Conservation (phyloP, 92 coral and sea anemone genomes). For the Parazoanthus atlanticus region DNA sequence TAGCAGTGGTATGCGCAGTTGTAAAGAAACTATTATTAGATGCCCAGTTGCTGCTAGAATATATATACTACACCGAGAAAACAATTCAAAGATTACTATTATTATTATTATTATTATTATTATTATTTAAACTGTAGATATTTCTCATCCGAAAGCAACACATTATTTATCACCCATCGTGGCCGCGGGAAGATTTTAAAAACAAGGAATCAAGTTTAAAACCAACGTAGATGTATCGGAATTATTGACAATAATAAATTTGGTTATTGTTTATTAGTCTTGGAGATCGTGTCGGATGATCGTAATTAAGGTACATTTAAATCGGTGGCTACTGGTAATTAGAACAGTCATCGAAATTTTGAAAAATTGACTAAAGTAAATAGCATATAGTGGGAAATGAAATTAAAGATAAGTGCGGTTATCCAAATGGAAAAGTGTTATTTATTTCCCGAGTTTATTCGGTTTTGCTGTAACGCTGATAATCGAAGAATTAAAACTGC, state of each 20-base stretch:
- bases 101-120: no score
- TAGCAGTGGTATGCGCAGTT: no score
- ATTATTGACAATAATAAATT: neutral
- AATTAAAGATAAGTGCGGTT: slow-evolving; percentile 2
- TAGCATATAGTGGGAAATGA: slow-evolving; percentile 23
- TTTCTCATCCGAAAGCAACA: neutral
- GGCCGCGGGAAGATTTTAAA: slow-evolving; percentile 10
- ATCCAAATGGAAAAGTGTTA: slow-evolving; percentile 10
- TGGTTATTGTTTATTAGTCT: neutral
- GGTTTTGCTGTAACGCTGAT: slow-evolving; percentile 15
- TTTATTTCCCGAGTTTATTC: slow-evolving; percentile 24
- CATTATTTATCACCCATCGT: slow-evolving; percentile 12
- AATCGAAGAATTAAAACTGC: slow-evolving; percentile 6
- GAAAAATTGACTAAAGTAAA: neutral
- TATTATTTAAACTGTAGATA: slow-evolving; percentile 6
- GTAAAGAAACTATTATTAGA: no score
- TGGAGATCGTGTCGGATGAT: neutral
- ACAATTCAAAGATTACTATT: neutral
- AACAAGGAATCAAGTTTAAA: neutral
- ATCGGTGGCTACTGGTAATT: neutral
- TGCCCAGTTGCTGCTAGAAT: neutral
- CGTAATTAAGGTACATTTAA: neutral
- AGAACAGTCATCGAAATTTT: neutral
- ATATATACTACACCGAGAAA: neutral
- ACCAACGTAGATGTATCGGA: neutral